Evolutionary conservation across 2,888 invertebrate species (phyloP).

Genomic region (Tachystola acroxantha): DNA sequence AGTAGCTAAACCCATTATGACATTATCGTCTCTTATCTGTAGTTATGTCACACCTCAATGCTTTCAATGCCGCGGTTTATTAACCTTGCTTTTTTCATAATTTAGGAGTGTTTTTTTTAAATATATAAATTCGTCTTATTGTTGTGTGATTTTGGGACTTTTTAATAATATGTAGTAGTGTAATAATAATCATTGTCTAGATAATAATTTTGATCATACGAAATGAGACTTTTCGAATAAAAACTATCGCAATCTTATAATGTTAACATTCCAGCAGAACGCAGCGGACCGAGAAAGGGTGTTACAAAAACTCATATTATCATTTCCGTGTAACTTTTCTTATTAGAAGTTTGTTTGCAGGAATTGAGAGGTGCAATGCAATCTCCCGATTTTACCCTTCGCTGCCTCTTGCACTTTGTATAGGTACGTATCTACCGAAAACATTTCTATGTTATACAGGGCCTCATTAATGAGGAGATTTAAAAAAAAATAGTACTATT

Average conservation of each 20-base stretch:
- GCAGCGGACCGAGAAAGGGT: constrained; percentile 5
- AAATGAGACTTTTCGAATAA: too few relatives aligned
- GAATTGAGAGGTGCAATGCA: constrained; percentile 36
- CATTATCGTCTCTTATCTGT: constrained; percentile 40
- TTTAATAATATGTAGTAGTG: too few relatives aligned
- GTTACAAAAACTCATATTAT: constrained; percentile 39
- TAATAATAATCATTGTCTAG: too few relatives aligned
- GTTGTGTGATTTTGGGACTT: too few relatives aligned
- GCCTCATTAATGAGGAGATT: too few relatives aligned
- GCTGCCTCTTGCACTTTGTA: constrained; percentile 27
- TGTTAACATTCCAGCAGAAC: not conserved
- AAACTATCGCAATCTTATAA: too few relatives aligned
- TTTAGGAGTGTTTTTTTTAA: too few relatives aligned
- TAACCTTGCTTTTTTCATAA: constrained; percentile 15
- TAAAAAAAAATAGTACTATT: too few relatives aligned
- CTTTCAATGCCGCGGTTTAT: constrained; percentile 26
- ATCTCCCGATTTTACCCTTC: constrained; percentile 42
- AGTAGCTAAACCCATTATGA: constrained; percentile 33
- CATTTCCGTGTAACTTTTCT: constrained; percentile 56
- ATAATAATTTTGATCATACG: too few relatives aligned
- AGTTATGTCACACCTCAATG: constrained; percentile 29
- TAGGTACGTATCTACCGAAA: too few relatives aligned
- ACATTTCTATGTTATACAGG: too few relatives aligned
- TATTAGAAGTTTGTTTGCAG: constrained; percentile 62
- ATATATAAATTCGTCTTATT: too few relatives aligned